Conservation (phyloP, 2,113 vertebrate genomes). For the Vulpes ferrilata region DNA sequence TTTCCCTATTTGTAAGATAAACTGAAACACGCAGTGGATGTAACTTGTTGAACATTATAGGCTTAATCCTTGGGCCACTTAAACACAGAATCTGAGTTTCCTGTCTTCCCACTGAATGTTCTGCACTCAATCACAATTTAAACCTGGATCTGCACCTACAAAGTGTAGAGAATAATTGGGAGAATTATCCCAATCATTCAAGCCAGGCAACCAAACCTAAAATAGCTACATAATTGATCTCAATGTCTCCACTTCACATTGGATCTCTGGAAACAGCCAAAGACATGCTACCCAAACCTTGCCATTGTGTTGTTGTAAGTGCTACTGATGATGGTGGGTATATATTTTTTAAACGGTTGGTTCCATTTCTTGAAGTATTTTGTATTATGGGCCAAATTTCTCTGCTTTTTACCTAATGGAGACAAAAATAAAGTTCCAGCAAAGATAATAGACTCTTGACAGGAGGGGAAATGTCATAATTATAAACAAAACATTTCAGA, state of each 20-base stretch:
- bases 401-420: slow-evolving; percentile 27
- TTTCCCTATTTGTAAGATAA: not conserved
- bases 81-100: not conserved
- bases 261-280: not conserved
- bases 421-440: slow-evolving; percentile 28
- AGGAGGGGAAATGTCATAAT: not conserved
- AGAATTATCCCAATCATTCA: slow-evolving; percentile 58
- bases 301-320: not conserved
- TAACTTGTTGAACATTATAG: not conserved
- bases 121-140: not conserved
- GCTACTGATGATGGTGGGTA: not conserved
- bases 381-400: not conserved
- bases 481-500: not conserved
- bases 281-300: not conserved
- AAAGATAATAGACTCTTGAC: slow-evolving; percentile 32
- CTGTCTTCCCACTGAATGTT: not conserved
- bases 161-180: slow-evolving; percentile 42
- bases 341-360: slow-evolving; percentile 45
- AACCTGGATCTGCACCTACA: not conserved
- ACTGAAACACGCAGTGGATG: not conserved
- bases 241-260: not conserved
- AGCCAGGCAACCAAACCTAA: slow-evolving; percentile 17
- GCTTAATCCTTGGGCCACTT: not conserved
- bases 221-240: slow-evolving; percentile 33
- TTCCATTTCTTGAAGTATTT: slow-evolving; percentile 59